Conservation (phyloP, 2,888 invertebrate genomes). For the Ariolimax columbianus region DNA sequence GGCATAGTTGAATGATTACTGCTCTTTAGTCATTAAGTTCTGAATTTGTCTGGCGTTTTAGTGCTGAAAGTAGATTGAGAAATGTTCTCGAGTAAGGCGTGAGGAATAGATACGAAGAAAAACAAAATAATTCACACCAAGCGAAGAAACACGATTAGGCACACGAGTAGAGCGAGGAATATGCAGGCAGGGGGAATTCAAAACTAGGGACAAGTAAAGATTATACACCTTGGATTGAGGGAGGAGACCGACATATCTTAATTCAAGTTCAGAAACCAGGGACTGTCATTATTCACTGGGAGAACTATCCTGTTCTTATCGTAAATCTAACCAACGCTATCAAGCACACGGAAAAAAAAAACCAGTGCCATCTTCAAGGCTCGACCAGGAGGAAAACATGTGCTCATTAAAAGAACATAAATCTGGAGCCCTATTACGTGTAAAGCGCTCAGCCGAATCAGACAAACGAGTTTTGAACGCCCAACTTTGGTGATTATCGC, state of each 20-base stretch:
- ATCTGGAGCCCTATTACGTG: slow-evolving; percentile 22
- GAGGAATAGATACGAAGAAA: no score
- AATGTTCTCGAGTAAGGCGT: no score
- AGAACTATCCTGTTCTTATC: not conserved
- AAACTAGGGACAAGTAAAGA: no score
- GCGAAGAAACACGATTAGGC: no score
- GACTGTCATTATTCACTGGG: not conserved
- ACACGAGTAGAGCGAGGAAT: no score
- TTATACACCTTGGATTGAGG: no score
- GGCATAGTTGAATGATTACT: no score
- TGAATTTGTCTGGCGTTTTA: no score
- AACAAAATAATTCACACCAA: no score
- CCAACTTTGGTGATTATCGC: slow-evolving; percentile 29
- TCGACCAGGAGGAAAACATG: slow-evolving; percentile 23
- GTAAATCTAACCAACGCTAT: not conserved
- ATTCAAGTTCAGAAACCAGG: not conserved
- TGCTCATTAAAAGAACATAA: slow-evolving; percentile 33
- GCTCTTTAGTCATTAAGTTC: no score
- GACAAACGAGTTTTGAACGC: slow-evolving; percentile 22
- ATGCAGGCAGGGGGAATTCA: no score
- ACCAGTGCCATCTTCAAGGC: not conserved
- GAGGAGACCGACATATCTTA: not conserved
- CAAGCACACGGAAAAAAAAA: not conserved
- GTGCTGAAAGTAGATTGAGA: no score
- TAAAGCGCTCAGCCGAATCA: not conserved